Base-by-base conservation (phyloP, 2,888 invertebrate species). In the Oscheius sp. region DNA sequence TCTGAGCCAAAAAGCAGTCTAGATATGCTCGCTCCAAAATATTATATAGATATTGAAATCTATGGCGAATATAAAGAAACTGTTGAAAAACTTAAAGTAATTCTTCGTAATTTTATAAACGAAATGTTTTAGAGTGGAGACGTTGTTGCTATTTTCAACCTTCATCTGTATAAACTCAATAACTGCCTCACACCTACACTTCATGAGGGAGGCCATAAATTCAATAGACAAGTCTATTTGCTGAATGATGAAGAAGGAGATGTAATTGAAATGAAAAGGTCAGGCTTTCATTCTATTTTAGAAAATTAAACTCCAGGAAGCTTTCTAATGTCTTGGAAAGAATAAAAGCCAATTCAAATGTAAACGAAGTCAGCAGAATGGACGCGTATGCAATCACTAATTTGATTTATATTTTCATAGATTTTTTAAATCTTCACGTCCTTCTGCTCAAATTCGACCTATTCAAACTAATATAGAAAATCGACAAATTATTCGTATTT, bases 11-110 rank as follows among this genome's bases (percentile, higher is more conserved):
- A 25, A 31, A 15, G n/a, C 15, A 17, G 25, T 17, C 29, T 61
- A 6, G 25, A 17, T 10, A n/a, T 3, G 8, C 10, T 61, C 12
- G 45, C 61, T 15, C 27, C 8, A 8, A 42, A n/a, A 5, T 29
- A 61, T 29, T 61, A n/a, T 20, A 20, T 45, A n/a, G 61, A 61
- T 61, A 61, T 61, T 4, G 8, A 15, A 8, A 29, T 61, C n/a
- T 61, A 61, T 25, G 61, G 61, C 42, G 45, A 42, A 29, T 45
- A 27, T 27, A 29, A 31, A 8, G 15, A 23, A n/a, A n/a, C 5
- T 4, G 45, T 29, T 45, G 25, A 61, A n/a, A 27, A 15, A 29
- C 25, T 61, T 25, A 23, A 23, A 31, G 61, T 61, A 10, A 34
- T 8, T 55, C 1, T 55, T 33, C 4, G 4, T 53, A 17, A 4